Conservation (phyloP, 2,113 vertebrate species). For the Colistium nudipinnis region DNA sequence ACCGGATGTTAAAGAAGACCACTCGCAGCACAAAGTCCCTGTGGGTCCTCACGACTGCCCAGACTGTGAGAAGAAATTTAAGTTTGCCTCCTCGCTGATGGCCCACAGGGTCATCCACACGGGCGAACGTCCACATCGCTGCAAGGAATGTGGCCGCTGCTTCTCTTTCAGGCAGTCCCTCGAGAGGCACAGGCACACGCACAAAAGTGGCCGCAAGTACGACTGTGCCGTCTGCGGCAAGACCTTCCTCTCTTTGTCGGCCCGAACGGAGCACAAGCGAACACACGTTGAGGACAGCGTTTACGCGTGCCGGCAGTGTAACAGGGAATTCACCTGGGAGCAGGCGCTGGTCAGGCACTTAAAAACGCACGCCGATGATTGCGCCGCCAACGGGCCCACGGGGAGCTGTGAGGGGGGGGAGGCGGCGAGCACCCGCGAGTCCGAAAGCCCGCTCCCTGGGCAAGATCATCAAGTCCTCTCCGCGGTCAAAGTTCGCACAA, state of each 20-base stretch:
- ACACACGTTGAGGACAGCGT: constrained; percentile 32
- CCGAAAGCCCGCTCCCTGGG: background rate
- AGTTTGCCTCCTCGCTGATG: constrained; percentile 83
- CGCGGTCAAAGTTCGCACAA: constrained; percentile 57
- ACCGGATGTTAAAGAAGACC: background rate
- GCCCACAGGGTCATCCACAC: constrained; percentile 83
- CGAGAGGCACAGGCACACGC: constrained; percentile 68
- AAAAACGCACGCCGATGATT: constrained; percentile 62
- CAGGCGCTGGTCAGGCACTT: constrained; percentile 54
- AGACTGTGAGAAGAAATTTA: constrained; percentile 83
- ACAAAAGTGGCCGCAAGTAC: constrained; percentile 45
- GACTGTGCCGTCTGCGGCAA: constrained; percentile 50
- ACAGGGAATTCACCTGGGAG: constrained; percentile 55
- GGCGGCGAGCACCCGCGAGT: background rate
- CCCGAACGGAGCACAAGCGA: constrained; percentile 53
- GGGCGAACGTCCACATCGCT: constrained; percentile 76
- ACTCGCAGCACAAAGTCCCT: background rate
- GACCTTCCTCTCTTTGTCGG: constrained; percentile 43
- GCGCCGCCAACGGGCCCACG: background rate
- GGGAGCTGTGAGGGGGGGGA: background rate
- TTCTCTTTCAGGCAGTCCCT: constrained; percentile 78
- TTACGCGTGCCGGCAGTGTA: constrained; percentile 43
- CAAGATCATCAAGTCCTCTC: constrained; percentile 7
- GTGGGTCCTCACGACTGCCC: constrained; percentile 71
- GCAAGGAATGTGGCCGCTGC: constrained; percentile 67